Percentiles rank a stretch among this genome's conserved stretches.
Conservation (phyloP, 1,140 invertebrate genomes). For the Hylyphantes graminicola region DNA sequence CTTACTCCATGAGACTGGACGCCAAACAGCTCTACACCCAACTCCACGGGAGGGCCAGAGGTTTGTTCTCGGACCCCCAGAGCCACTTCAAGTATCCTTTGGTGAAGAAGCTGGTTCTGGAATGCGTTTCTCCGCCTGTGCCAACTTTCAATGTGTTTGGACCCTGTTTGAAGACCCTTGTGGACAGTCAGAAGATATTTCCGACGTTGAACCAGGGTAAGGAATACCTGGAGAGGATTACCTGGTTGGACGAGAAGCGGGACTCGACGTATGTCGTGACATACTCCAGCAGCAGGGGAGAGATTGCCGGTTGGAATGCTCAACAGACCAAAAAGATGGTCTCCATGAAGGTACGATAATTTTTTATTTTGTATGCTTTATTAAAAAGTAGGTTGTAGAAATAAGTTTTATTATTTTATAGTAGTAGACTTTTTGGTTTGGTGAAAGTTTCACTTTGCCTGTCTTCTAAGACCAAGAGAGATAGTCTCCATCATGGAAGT, state of each 20-base stretch:
- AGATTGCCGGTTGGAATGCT: constrained; percentile 21
- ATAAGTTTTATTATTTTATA: no score
- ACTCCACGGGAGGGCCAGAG: constrained; percentile 22
- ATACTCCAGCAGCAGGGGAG: constrained; percentile 3
- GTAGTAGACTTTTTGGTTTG: no score
- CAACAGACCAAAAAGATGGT: constrained; percentile 22
- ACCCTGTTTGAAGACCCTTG: constrained; percentile 31
- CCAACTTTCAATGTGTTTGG: constrained; percentile 24
- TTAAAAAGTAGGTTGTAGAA: no score
- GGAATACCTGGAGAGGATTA: neutral
- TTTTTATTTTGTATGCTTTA: no score
- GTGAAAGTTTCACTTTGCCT: no score
- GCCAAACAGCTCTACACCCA: constrained; percentile 34
- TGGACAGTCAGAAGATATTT: constrained; percentile 25
- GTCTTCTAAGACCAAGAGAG: no score
- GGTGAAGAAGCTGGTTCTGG: neutral
- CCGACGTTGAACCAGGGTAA: constrained; percentile 21
- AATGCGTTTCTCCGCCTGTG: constrained; percentile 2
- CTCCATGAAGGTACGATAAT: neutral
- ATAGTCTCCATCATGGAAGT: no score
- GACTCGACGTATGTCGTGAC: constrained; percentile 10
- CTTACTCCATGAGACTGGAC: constrained; percentile 19
- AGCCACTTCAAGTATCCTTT: constrained; percentile 40
- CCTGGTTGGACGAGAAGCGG: constrained; percentile 12
- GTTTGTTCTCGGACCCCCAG: constrained; percentile 7